Evolutionary conservation across 2,797 vertebrate genomes (phyloP).

Genomic region (Takifugu ocellatus): DNA sequence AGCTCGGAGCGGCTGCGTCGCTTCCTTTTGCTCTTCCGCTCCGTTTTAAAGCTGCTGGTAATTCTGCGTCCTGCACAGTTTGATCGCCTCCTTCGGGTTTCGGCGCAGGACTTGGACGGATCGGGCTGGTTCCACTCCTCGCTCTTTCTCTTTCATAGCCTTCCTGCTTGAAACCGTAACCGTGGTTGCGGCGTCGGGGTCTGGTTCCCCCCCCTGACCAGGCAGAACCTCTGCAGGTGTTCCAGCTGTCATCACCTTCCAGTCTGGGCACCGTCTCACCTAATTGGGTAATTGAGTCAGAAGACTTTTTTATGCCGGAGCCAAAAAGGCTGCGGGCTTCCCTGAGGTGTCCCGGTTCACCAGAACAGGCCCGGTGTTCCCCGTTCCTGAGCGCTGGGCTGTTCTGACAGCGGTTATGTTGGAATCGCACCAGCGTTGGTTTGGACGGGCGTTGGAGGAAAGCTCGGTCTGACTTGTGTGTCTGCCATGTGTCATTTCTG

Average conservation of each 20-base stretch:
- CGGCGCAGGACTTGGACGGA: too few relatives aligned
- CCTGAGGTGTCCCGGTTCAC: constrained; percentile 12
- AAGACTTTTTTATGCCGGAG: constrained; percentile 50
- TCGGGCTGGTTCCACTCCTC: neutral
- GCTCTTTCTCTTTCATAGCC: constrained; percentile 6
- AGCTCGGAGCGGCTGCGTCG: too few relatives aligned
- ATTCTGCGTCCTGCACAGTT: too few relatives aligned
- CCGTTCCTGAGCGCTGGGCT: constrained; percentile 21
- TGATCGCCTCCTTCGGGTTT: too few relatives aligned
- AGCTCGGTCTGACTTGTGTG: constrained; percentile 45
- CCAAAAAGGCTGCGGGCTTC: constrained; percentile 25
- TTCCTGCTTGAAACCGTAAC: constrained; percentile 5
- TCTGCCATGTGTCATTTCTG: constrained; percentile 51
- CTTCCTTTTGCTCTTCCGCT: too few relatives aligned
- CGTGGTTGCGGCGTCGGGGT: neutral
- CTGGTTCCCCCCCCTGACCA: neutral
- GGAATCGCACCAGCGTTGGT: constrained; percentile 35
- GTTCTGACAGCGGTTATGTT: constrained; percentile 45
- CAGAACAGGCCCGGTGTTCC: constrained; percentile 37
- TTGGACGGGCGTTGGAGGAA: constrained; percentile 37
- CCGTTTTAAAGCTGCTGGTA: too few relatives aligned
- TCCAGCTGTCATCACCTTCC: constrained; percentile 53
- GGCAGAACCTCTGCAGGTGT: constrained; percentile 49
- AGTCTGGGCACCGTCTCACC: constrained; percentile 50
- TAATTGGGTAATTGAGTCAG: constrained; percentile 74